Conservation (phyloP, 2,888 invertebrate genomes). For the Timema cristinae region DNA sequence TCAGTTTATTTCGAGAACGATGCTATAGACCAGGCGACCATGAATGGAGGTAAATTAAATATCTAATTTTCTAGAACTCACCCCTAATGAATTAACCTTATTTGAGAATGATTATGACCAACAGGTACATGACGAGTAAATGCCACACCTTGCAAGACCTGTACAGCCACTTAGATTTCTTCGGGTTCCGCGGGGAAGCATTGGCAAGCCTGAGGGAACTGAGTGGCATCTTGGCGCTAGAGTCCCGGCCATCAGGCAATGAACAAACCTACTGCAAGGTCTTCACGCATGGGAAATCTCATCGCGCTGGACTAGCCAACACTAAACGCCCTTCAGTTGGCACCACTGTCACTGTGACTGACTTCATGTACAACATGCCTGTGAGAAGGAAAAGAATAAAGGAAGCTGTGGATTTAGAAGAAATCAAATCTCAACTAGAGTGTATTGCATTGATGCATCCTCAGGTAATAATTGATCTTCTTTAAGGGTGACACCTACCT, state of each 20-base stretch:
- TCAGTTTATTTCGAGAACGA: too few relatives aligned
- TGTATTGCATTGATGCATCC: constrained; percentile 62
- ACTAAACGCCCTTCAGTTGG: constrained; percentile 58
- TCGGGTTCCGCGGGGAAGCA: constrained; percentile 67
- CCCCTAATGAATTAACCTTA: too few relatives aligned
- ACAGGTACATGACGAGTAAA: constrained; percentile 62
- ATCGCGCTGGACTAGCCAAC: constrained; percentile 41
- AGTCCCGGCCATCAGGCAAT: constrained; percentile 49
- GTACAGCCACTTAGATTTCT: constrained; percentile 50
- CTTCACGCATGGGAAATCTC: constrained; percentile 50
- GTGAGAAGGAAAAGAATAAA: constrained; percentile 57
- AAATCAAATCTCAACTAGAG: constrained; percentile 56
- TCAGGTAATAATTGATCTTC: constrained; percentile 41
- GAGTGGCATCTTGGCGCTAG: constrained; percentile 56
- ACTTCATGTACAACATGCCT: constrained; percentile 59
- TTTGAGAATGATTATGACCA: constrained; percentile 25
- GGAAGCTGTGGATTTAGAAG: constrained; percentile 53
- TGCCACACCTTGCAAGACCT: constrained; percentile 52
- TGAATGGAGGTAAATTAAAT: too few relatives aligned
- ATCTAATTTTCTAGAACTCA: too few relatives aligned
- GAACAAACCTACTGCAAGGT: constrained; percentile 56
- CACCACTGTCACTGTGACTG: constrained; percentile 66
- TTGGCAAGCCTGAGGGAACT: constrained; percentile 58
- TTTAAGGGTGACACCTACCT: constrained; percentile 2
- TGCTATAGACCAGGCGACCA: too few relatives aligned